phyloP scores from a whole-genome alignment of 2,113 vertebrate genomes.

The Perccottus glenii region DNA sequence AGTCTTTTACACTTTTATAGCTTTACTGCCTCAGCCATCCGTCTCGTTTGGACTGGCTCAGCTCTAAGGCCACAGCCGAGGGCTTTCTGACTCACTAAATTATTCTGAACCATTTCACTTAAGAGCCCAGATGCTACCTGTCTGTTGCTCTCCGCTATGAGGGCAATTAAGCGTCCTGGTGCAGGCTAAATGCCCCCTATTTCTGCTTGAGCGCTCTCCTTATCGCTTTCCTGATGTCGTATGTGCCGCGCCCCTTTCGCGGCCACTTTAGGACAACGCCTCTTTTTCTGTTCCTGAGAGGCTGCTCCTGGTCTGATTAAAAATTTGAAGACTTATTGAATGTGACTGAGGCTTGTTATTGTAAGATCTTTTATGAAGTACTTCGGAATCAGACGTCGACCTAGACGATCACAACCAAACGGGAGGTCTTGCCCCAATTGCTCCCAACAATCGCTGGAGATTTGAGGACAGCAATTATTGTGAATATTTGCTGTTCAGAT shows the following conservation, averaged over 20 bases:
- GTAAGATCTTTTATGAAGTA: too few relatives aligned
- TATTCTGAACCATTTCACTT: conserved; percentile 85
- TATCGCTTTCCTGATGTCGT: conserved; percentile 59
- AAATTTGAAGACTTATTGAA: neutral
- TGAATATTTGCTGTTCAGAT: too few relatives aligned
- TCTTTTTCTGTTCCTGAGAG: conserved; percentile 17
- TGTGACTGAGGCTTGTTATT: too few relatives aligned
- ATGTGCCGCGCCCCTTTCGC: conserved; percentile 44
- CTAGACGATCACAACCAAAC: neutral
- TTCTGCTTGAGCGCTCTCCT: conserved; percentile 64
- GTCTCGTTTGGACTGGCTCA: conserved; percentile 38
- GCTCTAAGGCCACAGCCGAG: conserved; percentile 30
- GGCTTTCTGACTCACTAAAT: conserved; percentile 71
- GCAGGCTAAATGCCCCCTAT: conserved; percentile 67
- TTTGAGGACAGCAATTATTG: too few relatives aligned
- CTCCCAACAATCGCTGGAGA: neutral
- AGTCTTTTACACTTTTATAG: conserved; percentile 61
- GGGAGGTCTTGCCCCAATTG: neutral
- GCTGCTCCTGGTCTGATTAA: neutral
- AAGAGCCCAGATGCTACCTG: conserved; percentile 70
- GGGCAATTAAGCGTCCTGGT: conserved; percentile 63
- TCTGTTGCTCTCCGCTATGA: conserved; percentile 49
- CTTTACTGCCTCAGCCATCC: conserved; percentile 56
- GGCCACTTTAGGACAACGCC: conserved; percentile 40
- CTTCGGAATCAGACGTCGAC: too few relatives aligned